Base-by-base conservation (phyloP, 30 jellyfish, hydroid and myxozoan species). In the Cassiopea andromeda region DNA sequence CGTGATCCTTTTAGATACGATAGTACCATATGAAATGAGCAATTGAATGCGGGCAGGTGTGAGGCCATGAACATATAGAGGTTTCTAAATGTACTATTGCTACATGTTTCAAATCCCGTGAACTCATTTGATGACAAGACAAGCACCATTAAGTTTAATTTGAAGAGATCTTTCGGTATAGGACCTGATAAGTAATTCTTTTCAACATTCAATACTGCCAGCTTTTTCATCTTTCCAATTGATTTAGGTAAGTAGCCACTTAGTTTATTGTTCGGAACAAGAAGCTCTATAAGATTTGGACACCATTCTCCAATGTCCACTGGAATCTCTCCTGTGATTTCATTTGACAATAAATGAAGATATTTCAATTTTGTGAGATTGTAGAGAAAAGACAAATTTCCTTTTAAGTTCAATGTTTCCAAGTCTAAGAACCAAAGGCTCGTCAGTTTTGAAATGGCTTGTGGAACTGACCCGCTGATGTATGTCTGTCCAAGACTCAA, bases 401-500 rank as follows among this genome's bases (percentile, higher is more conserved):
- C 95, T 1, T 71, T 16, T 14, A 88, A 67, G 1, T 18, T 60
- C 17, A 88, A 64, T 8, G 95, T 85, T 73, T 88, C 95, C 1
- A 88, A 59, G 69, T 88, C 95, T 3, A 88, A 84, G 79, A 88
- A 88, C 90, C 90, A 80, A 64, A 88, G 46, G 2, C 44, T 70
- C 7, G 61, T 88, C 27, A 88, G 79, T 14, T 44, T 77, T 49
- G 89, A 54, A 9, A 88, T 54, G 10, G 95, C 78, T 57, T 38
- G 48, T 6, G 95, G 95, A 18, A 88, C 70, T 7, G 73, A 71
- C 13, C 95, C 95, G 9, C 57, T 18, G 13, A 88, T 69, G 2
- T 46, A 12, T 48, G 95, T 88, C 73, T 88, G 91, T 13, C 95
- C 95, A 54, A 78, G n/a, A 19, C 95, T 88, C 58, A 88, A 64